A percentile compares a stretch with the other conserved stretches of the same genome.
phyloP scores from a whole-genome alignment of 1,140 invertebrate genomes.

The Eufriesea mexicana region DNA sequence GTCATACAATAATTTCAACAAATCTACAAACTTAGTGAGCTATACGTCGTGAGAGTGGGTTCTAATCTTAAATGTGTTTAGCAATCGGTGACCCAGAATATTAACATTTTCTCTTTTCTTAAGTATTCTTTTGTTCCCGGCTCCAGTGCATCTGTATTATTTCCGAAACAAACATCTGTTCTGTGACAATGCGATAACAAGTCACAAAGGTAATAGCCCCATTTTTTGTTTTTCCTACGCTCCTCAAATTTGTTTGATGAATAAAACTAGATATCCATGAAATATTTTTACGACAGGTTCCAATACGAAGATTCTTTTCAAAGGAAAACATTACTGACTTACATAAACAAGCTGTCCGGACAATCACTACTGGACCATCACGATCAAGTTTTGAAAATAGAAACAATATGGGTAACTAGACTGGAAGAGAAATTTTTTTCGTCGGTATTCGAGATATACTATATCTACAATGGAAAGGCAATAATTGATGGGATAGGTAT shows the following conservation, averaged over 20 bases:
- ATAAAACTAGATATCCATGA: constrained; percentile 18
- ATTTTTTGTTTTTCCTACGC: neutral
- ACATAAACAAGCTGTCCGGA: no score
- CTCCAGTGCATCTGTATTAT: constrained; percentile 49
- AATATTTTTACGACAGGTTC: constrained; percentile 4
- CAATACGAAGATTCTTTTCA: no score
- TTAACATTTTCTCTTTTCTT: constrained; percentile 54
- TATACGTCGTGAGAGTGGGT: neutral
- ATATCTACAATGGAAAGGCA: neutral
- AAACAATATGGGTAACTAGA: neutral
- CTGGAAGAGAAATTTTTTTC: neutral
- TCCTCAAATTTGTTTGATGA: neutral
- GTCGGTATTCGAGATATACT: no score
- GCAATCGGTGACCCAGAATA: constrained; percentile 28
- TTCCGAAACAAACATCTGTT: constrained; percentile 9
- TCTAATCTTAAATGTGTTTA: constrained; percentile 2
- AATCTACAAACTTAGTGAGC: no score
- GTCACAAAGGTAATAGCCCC: constrained; percentile 26
- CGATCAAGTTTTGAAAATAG: neutral
- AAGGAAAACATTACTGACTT: no score
- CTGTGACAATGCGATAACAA: constrained; percentile 42
- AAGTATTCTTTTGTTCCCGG: constrained; percentile 47
- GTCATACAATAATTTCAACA: no score
- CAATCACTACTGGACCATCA: no score
- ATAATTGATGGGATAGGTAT: neutral